These are phyloP conservation scores for Neoarius graeffei DNA, from an alignment of 2,113 vertebrate species.

Conservation along the genomic window DNA sequence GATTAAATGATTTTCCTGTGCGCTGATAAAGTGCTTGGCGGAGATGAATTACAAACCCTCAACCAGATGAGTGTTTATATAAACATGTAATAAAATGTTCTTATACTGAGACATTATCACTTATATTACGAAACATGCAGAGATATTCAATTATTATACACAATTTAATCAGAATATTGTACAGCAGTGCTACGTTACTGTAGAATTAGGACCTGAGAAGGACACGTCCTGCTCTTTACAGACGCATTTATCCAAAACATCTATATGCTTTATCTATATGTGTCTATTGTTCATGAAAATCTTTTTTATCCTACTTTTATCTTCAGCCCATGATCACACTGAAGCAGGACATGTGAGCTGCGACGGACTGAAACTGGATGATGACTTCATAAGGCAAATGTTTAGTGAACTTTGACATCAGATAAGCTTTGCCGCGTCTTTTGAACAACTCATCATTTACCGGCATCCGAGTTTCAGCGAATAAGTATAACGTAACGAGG, in stretches of 20 bases:
- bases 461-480: not conserved
- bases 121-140: not conserved
- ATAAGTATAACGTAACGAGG: not conserved
- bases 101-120: not conserved
- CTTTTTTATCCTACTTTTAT: not conserved
- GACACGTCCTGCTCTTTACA: not conserved
- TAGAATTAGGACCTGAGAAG: not conserved
- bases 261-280: not conserved
- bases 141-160: not conserved
- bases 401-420: not conserved
- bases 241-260: no score
- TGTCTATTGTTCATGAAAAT: not conserved
- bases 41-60: not conserved
- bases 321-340: slow-evolving; percentile 69
- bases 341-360: slow-evolving; percentile 59
- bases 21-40: not conserved
- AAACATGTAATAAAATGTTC: not conserved
- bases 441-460: not conserved
- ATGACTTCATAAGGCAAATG: not conserved
- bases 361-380: not conserved
- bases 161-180: not conserved
- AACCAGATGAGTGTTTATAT: not conserved
- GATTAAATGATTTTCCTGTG: not conserved
- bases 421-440: not conserved
- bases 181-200: not conserved